Conservation (phyloP, 2,797 vertebrate species). For the Sebastes matsubarae region DNA sequence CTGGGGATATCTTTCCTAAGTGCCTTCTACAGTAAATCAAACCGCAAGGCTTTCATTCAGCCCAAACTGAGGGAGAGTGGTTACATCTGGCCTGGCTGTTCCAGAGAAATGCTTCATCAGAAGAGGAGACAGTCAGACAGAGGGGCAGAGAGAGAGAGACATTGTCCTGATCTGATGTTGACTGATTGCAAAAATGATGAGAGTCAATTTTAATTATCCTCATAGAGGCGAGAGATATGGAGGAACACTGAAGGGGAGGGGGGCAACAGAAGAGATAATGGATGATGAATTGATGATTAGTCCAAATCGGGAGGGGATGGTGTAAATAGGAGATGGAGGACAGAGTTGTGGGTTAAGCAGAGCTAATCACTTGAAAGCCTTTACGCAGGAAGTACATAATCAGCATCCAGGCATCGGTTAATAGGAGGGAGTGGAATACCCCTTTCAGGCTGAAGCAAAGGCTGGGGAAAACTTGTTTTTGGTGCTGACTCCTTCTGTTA, state of each 20-base stretch:
- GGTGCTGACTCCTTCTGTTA: neutral
- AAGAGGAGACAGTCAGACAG: neutral
- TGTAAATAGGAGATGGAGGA: conserved; percentile 65
- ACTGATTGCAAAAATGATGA: conserved; percentile 28
- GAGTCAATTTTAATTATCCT: conserved; percentile 33
- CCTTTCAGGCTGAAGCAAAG: conserved; percentile 1
- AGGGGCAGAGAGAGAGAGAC: neutral
- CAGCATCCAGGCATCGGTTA: conserved; percentile 46
- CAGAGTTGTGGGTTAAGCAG: conserved; percentile 43
- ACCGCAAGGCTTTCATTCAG: conserved; percentile 79
- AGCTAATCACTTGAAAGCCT: conserved; percentile 66
- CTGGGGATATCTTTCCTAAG: conserved; percentile 74
- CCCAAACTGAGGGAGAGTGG: conserved; percentile 60
- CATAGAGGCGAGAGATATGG: conserved; percentile 6
- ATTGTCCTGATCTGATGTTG: conserved; percentile 8
- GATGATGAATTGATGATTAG: conserved; percentile 45
- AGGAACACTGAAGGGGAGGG: neutral
- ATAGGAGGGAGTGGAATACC: conserved; percentile 27
- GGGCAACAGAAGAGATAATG: conserved; percentile 10
- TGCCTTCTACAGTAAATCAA: conserved; percentile 83
- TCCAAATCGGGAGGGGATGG: conserved; percentile 16
- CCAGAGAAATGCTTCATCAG: conserved; percentile 49
- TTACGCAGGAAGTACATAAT: conserved; percentile 72
- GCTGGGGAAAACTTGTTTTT: neutral
- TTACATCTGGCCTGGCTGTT: conserved; percentile 56